Conservation (phyloP, 2,797 vertebrate genomes). For the Cynodonichthys magdalenae region DNA sequence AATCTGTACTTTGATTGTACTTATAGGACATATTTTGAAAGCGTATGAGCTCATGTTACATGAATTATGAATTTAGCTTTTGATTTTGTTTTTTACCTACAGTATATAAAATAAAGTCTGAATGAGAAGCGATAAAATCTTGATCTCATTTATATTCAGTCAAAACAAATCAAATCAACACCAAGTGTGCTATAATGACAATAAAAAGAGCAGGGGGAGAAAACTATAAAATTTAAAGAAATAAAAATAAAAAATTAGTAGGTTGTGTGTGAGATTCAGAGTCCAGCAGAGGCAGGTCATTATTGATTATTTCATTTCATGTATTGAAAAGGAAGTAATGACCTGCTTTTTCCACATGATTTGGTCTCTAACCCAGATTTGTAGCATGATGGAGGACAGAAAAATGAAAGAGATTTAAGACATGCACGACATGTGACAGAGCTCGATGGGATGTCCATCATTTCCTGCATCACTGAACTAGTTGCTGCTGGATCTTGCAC, state of each 20-base stretch:
- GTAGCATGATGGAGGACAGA: slow-evolving; percentile 21
- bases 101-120: background rate
- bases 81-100: background rate
- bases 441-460: slow-evolving; percentile 25
- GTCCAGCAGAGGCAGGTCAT: slow-evolving; percentile 11
- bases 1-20: background rate
- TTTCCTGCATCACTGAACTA: slow-evolving; percentile 24
- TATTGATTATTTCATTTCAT: slow-evolving; percentile 60
- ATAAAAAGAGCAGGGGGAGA: too few species aligned
- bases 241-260: background rate
- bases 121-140: background rate
- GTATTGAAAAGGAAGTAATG: slow-evolving; percentile 51
- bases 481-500: background rate
- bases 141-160: background rate
- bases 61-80: background rate
- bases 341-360: slow-evolving; percentile 61
- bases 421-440: slow-evolving; percentile 36
- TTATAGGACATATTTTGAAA: background rate
- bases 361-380: slow-evolving; percentile 64
- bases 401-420: slow-evolving; percentile 66
- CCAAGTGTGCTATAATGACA: background rate
- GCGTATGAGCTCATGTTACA: background rate
- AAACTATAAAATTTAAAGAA: background rate
- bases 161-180: background rate
- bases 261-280: background rate